Percentiles rank a stretch among this genome's conserved stretches.
phyloP scores from a whole-genome alignment of 2,113 vertebrate species.

The Arenaria interpres region DNA sequence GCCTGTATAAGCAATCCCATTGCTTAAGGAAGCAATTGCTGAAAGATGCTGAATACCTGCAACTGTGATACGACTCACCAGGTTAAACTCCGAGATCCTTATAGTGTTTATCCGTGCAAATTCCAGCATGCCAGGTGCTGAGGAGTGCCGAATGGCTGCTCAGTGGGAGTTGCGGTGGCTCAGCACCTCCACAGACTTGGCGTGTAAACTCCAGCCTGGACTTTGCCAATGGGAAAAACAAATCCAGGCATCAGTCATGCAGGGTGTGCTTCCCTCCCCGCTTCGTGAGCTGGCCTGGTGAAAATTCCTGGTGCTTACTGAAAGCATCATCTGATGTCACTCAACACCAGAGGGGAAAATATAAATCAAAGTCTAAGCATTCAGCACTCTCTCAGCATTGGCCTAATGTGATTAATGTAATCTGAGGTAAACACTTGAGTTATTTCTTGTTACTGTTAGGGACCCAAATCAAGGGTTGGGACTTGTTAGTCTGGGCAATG shows the following conservation, averaged over 20 bases:
- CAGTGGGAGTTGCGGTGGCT: constrained; percentile 21
- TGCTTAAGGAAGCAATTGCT: background rate
- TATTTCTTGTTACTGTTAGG: constrained; percentile 24
- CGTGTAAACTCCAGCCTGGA: background rate
- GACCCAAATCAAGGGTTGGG: background rate
- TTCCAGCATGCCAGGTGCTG: background rate
- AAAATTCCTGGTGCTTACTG: constrained; percentile 40
- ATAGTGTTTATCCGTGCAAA: background rate
- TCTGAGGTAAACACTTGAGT: constrained; percentile 38
- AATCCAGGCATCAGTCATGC: constrained; percentile 3
- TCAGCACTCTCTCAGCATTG: constrained; percentile 59
- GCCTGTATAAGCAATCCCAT: no score
- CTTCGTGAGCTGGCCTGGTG: constrained; percentile 17
- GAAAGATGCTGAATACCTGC: background rate
- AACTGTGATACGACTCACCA: background rate
- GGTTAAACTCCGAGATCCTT: background rate
- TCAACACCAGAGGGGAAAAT: background rate
- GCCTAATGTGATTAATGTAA: background rate
- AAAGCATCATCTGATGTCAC: constrained; percentile 35
- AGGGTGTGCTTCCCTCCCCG: constrained; percentile 1
- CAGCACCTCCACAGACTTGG: background rate
- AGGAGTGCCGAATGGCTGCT: background rate
- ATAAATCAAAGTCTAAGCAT: constrained; percentile 44
- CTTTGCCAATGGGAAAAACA: background rate
- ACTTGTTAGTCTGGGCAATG: constrained; percentile 30